Conservation (phyloP, 2,113 vertebrate species). For the Microtus pennsylvanicus region DNA sequence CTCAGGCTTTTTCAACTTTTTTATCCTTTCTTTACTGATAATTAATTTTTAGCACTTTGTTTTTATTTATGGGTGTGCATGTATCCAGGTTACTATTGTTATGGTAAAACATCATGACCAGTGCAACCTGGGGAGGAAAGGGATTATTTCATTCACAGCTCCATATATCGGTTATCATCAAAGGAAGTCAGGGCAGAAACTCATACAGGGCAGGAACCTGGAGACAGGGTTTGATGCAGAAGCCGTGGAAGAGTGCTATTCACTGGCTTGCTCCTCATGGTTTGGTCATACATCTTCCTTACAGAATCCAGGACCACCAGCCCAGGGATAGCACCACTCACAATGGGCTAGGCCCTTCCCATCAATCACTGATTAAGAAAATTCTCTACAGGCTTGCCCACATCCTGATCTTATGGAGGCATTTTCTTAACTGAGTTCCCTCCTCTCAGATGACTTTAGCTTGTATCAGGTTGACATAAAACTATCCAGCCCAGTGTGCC, state of each 20-base stretch:
- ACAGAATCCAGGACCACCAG: background rate
- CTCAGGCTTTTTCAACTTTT: background rate
- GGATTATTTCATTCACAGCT: background rate
- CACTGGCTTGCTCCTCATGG: too few species aligned
- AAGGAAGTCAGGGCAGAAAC: too few species aligned
- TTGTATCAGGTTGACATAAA: background rate
- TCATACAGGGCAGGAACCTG: too few species aligned
- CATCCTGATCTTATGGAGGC: too few species aligned
- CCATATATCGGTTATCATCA: background rate
- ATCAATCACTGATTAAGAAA: background rate
- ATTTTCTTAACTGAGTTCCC: too few species aligned
- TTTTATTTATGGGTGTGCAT: background rate
- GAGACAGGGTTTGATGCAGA: too few species aligned
- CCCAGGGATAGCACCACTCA: too few species aligned
- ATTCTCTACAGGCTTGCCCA: background rate
- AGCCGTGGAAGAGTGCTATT: too few species aligned
- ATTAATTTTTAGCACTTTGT: background rate
- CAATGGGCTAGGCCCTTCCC: background rate
- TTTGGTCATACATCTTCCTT: background rate
- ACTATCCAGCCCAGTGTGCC: background rate
- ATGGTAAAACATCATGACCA: background rate
- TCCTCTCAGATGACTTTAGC: background rate
- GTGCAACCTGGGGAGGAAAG: background rate
- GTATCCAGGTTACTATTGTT: background rate
- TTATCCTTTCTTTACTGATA: background rate